Percentiles rank a stretch among this genome's conserved stretches.
These are phyloP conservation scores for Drosophila sp. DNA, from an alignment of 1,140 invertebrate genomes.

Conservation along the genomic window DNA sequence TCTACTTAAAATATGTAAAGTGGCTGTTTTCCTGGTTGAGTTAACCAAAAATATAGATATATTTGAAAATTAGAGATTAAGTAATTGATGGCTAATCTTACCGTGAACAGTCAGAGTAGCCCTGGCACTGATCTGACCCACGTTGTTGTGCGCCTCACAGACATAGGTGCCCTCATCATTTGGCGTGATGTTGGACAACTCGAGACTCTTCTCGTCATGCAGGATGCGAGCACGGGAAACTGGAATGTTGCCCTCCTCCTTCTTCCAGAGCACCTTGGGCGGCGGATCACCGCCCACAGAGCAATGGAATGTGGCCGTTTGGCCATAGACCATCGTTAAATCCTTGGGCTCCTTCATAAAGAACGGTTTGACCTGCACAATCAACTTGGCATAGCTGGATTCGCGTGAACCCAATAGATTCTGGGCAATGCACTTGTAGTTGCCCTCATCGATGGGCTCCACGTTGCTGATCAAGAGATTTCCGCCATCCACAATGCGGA, in stretches of 20 bases:
- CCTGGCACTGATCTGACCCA: constrained; percentile 90
- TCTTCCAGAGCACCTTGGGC: constrained; percentile 94
- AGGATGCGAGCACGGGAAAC: constrained; percentile 90
- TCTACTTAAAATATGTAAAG: no score
- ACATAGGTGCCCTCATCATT: constrained; percentile 93
- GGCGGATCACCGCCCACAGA: constrained; percentile 95
- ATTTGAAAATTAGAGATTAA: background rate
- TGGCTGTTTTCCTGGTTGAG: no score
- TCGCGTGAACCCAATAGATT: constrained; percentile 92
- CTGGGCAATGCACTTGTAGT: constrained; percentile 93
- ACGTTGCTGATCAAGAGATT: constrained; percentile 93
- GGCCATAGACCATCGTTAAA: constrained; percentile 91
- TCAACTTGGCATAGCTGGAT: constrained; percentile 89
- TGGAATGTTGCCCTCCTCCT: constrained; percentile 93
- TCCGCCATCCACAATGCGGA: constrained; percentile 88
- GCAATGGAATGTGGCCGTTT: constrained; percentile 94
- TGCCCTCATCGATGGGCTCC: constrained; percentile 91
- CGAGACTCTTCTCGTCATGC: constrained; percentile 90
- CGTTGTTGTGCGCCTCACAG: constrained; percentile 92
- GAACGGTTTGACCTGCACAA: constrained; percentile 94
- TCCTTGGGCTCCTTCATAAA: constrained; percentile 94
- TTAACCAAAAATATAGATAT: no score
- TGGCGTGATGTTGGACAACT: constrained; percentile 90
- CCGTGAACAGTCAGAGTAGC: constrained; percentile 91
- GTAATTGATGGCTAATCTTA: constrained; percentile 79